A percentile compares a stretch with the other conserved stretches of the same genome.
phyloP scores from a whole-genome alignment of 2,888 invertebrate genomes.

The Thereva nobilitata region DNA sequence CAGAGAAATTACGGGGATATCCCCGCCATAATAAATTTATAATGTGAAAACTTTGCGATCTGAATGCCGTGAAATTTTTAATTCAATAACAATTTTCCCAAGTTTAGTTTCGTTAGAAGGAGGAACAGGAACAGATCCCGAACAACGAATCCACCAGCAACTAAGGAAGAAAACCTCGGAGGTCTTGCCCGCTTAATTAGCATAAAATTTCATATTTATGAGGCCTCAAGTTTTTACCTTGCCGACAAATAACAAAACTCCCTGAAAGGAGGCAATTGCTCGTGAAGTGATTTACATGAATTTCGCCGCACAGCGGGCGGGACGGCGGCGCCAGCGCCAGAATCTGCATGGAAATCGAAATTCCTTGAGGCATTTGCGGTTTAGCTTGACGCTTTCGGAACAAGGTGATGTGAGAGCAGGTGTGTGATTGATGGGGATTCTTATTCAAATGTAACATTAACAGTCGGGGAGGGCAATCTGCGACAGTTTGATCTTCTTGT shows the following conservation, averaged over 20 bases:
- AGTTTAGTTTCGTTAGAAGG: constrained; percentile 23
- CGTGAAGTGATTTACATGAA: constrained; percentile 33
- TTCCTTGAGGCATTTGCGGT: constrained; percentile 12
- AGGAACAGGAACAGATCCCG: constrained; percentile 12
- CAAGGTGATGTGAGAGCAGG: too few species aligned
- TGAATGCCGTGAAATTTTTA: constrained; percentile 32
- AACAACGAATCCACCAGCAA: too few species aligned
- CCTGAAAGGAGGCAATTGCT: constrained; percentile 32
- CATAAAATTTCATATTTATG: constrained; percentile 32
- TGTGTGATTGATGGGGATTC: too few species aligned
- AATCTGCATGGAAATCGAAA: constrained; percentile 11
- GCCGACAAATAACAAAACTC: constrained; percentile 25
- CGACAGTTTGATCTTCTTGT: too few species aligned
- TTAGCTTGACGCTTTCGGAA: too few species aligned
- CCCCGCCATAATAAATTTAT: constrained; percentile 9
- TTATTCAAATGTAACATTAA: too few species aligned
- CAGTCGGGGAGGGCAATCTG: too few species aligned
- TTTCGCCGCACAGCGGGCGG: neutral
- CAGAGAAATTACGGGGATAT: neutral
- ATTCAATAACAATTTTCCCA: constrained; percentile 28
- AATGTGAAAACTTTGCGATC: constrained; percentile 18
- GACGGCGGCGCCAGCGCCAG: neutral
- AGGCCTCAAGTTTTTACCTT: constrained; percentile 14
- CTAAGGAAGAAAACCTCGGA: constrained; percentile 9
- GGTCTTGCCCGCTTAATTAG: constrained; percentile 30